These are phyloP conservation scores for Talpa occidentalis DNA, from an alignment of 2,113 vertebrate genomes.

Conservation along the genomic window DNA sequence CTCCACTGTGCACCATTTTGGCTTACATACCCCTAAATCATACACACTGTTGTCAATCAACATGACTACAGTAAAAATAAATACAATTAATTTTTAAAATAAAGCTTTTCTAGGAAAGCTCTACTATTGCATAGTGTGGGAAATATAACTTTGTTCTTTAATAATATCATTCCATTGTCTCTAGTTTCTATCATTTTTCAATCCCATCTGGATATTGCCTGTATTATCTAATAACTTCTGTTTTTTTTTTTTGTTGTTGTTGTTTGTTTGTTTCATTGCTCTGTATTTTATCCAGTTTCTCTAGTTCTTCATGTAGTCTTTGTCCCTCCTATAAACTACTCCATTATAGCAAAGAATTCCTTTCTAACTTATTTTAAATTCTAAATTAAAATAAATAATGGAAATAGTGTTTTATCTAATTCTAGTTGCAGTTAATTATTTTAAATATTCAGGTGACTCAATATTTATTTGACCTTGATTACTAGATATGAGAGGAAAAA, in stretches of 20 bases:
- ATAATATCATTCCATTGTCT: background rate
- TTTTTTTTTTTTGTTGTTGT: too few relatives aligned
- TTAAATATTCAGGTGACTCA: background rate
- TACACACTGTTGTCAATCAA: too few relatives aligned
- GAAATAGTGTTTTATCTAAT: background rate
- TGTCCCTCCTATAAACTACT: background rate
- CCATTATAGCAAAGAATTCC: background rate
- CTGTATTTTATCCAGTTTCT: background rate
- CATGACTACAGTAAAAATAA: too few relatives aligned
- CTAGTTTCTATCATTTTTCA: background rate
- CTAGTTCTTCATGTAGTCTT: background rate
- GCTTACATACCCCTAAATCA: background rate
- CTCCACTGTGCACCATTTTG: too few relatives aligned
- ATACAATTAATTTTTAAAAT: too few relatives aligned
- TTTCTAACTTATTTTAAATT: constrained; percentile 38
- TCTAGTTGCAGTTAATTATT: constrained; percentile 14
- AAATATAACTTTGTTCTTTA: background rate
- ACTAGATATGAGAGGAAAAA: background rate
- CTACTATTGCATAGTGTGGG: too few relatives aligned
- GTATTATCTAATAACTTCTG: background rate
- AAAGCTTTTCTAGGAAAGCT: too few relatives aligned
- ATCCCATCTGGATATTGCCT: background rate
- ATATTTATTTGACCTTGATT: constrained; percentile 2
- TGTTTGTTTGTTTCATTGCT: background rate
- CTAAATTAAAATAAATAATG: constrained; percentile 25